Conservation (phyloP, 2,888 invertebrate species). For the Zele albiditarsus region DNA sequence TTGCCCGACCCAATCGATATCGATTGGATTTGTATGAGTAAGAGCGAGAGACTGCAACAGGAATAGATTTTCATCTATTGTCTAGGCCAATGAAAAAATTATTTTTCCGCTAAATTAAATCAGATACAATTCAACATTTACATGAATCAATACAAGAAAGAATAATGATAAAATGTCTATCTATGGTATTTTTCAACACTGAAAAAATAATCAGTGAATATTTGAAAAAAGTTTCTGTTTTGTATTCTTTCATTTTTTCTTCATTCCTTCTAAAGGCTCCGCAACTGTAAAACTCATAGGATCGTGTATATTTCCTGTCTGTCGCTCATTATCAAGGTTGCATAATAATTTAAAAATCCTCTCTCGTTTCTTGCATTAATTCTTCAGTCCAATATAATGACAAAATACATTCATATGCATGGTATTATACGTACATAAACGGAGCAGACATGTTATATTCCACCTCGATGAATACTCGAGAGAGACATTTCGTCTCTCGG, state of each 20-base stretch:
- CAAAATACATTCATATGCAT: background rate
- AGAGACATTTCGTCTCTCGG: background rate
- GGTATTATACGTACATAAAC: background rate
- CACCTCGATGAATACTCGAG: background rate
- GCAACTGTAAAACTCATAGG: background rate
- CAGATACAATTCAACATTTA: background rate
- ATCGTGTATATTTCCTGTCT: background rate
- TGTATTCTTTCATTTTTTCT: background rate
- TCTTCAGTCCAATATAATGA: background rate
- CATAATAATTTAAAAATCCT: background rate
- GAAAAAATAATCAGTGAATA: no score
- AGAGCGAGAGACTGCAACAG: background rate
- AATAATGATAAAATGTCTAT: no score
- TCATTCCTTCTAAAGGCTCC: background rate
- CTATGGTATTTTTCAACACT: no score
- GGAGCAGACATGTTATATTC: background rate
- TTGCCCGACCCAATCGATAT: slow-evolving; percentile 26
- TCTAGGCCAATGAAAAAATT: slow-evolving; percentile 21
- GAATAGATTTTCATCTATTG: slow-evolving; percentile 12
- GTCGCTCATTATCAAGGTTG: background rate
- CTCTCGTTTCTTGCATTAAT: background rate
- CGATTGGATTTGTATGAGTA: slow-evolving; percentile 15
- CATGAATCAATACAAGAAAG: background rate
- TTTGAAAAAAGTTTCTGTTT: background rate
- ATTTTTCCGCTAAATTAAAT: background rate